These are phyloP conservation scores for Carassius auratus DNA, from an alignment of 2,113 vertebrate species.

Conservation along the genomic window DNA sequence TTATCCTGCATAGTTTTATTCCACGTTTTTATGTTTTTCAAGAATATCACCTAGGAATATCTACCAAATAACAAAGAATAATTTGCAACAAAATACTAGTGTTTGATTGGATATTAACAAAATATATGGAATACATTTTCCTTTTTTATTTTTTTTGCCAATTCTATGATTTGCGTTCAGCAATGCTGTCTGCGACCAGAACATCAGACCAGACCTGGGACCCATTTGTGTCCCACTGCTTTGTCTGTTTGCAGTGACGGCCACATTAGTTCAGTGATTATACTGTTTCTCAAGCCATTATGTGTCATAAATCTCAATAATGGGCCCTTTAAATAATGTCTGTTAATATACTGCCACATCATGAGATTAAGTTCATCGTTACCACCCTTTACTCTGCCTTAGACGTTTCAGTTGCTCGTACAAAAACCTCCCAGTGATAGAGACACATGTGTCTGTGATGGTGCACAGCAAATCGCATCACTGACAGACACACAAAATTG, in stretches of 20 bases:
- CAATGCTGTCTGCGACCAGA: neutral
- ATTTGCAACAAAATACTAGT: too few species aligned
- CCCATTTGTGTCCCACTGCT: neutral
- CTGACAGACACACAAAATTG: slow-evolving; percentile 72
- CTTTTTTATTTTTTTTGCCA: neutral
- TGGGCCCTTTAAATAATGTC: neutral
- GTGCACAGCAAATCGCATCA: slow-evolving; percentile 68
- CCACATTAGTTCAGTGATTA: neutral
- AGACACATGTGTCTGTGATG: neutral
- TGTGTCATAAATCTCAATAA: slow-evolving; percentile 28
- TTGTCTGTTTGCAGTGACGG: neutral
- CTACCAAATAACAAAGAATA: too few species aligned
- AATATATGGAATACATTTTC: neutral
- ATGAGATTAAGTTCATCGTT: neutral
- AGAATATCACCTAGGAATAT: too few species aligned
- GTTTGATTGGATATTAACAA: too few species aligned
- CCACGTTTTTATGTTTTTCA: too few species aligned
- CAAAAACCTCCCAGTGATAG: neutral
- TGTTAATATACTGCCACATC: neutral
- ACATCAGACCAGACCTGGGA: neutral
- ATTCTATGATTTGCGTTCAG: neutral
- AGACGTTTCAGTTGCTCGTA: neutral
- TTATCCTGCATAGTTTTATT: too few species aligned
- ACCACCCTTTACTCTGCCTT: neutral
- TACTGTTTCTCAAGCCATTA: slow-evolving; percentile 14